These are phyloP conservation scores for Sitobion miscanthi DNA, from an alignment of 1,140 invertebrate genomes.

Conservation along the genomic window DNA sequence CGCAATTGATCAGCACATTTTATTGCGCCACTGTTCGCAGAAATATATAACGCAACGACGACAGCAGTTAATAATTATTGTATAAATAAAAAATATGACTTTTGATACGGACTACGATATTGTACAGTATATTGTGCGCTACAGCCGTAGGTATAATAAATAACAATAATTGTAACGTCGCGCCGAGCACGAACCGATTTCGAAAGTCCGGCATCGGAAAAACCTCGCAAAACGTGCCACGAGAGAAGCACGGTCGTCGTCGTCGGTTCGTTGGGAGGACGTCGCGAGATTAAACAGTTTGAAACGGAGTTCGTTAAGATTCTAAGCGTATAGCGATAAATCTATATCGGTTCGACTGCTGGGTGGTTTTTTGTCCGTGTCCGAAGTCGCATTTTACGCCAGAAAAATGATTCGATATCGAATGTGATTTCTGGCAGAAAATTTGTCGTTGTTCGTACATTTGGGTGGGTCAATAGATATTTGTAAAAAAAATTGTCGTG, in stretches of 20 bases:
- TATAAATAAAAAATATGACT: background rate
- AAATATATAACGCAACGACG: background rate
- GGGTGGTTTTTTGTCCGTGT: background rate
- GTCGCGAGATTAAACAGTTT: background rate
- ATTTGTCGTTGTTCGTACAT: background rate
- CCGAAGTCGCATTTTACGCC: background rate
- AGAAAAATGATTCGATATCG: background rate
- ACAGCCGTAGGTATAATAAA: background rate
- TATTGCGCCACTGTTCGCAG: background rate
- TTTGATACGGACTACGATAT: background rate
- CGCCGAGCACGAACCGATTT: background rate
- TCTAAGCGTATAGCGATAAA: background rate
- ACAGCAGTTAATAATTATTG: background rate
- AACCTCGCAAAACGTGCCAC: background rate
- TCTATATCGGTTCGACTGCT: background rate
- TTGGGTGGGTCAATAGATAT: background rate
- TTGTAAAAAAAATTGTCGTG: background rate
- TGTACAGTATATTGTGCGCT: no score
- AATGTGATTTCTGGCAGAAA: background rate
- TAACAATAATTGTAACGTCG: background rate
- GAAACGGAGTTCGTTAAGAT: background rate
- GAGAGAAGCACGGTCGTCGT: no score
- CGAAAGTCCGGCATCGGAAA: background rate
- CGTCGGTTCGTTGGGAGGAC: background rate
- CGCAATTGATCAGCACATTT: constrained; percentile 3